Evolutionary conservation across 2,888 invertebrate genomes (phyloP).

Genomic region (Laothoe populi): DNA sequence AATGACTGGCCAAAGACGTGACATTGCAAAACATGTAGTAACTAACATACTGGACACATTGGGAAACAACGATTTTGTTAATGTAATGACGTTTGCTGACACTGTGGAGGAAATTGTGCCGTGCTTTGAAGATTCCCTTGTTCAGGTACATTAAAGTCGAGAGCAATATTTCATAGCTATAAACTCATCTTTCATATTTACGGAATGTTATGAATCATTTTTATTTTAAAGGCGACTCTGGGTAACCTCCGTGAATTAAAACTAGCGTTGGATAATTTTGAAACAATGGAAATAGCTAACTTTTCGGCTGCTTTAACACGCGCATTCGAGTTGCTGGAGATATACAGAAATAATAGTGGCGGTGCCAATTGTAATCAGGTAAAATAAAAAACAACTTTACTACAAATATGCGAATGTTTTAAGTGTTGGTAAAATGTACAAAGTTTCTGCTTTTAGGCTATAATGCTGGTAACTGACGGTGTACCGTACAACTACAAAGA

Average conservation of each 20-base stretch:
- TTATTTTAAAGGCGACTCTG: conserved; percentile 88
- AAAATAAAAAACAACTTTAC: conserved; percentile 26
- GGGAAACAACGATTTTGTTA: conserved; percentile 99
- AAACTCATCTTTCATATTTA: conserved; percentile 5
- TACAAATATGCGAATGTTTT: neutral
- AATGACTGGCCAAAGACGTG: conserved; percentile 94
- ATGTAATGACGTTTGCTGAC: conserved; percentile 96
- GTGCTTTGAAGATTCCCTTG: conserved; percentile 95
- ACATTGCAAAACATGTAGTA: conserved; percentile 95
- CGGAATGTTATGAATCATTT: conserved; percentile 10
- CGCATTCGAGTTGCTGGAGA: conserved; percentile 94
- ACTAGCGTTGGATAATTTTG: conserved; percentile 90
- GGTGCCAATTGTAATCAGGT: conserved; percentile 87
- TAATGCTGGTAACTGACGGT: conserved; percentile 99
- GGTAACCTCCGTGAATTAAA: conserved; percentile 94
- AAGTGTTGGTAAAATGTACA: neutral
- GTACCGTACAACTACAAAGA: conserved; percentile 97
- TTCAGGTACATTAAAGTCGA: conserved; percentile 87
- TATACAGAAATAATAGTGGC: conserved; percentile 85
- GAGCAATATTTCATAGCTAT: neutral
- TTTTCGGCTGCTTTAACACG: conserved; percentile 94
- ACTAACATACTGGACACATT: conserved; percentile 97
- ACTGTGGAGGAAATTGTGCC: conserved; percentile 92
- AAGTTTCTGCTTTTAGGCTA: conserved; percentile 87
- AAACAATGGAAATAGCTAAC: conserved; percentile 96